Evolutionary conservation across 1,140 invertebrate genomes (phyloP), one percentile per base, ranked within the genome.

Genomic region (Drosophila arawakana): DNA sequence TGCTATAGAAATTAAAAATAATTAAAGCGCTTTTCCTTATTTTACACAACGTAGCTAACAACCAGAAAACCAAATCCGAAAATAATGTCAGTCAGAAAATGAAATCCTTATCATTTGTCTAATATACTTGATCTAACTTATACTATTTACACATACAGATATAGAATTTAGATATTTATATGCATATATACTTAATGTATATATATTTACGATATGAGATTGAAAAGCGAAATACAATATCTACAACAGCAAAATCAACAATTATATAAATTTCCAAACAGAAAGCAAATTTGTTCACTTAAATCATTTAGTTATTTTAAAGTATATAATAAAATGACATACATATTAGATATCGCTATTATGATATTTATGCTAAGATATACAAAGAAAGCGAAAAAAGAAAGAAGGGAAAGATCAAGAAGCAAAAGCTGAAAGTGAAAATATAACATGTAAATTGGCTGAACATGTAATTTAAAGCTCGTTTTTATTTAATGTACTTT

Each of bases 231-330:
- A 37, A 71, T 61, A 73, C 34, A 66, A 57, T 25, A 63, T 39
- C 21, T 35, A 65, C 34, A 61, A 76, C 13, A 46, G 63, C 25
- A 30, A 30, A 30, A 30, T 30, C 25, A 30, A 65, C 44, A 59
- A 41, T 39, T 73, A 74, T 60, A 43, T 59, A 54, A 52, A 76
- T 65, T 60, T 67, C 58, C 62, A 80, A 46, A 47, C n/a, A 21
- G 7, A 59, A 43, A 43, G 8, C 49, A 52, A 70, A 59, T 39
- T 21, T 8, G 21, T 46, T 50, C 71, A 67, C 73, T 41, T 73
- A 79, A 68, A 67, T 50, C 71, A 74, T 68, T 80, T 78, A 83
- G 52, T 76, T 73, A 80, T 58, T 80, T 77, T 35, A 70, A 59
- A 62, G 76, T 67, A 72, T 58, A 62, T 54, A 65, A 50, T 57